Percentiles rank a stretch among this genome's conserved stretches.
Evolutionary conservation across 2,888 invertebrate genomes (phyloP).

Genomic region (Drosophila flavopinicola): DNA sequence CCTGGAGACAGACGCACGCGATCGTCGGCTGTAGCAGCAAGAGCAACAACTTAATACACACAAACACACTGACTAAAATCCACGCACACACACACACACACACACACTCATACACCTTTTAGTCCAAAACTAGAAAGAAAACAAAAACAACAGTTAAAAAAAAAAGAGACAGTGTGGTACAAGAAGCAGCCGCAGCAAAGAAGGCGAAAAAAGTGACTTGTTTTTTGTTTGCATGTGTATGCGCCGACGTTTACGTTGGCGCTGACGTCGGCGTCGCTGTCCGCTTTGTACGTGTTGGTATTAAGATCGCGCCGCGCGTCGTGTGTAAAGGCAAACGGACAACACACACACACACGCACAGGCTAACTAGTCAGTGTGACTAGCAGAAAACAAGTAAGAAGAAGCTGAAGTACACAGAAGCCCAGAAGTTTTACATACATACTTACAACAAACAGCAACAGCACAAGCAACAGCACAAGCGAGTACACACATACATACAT

Average conservation of each 20-base stretch:
- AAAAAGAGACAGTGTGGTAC: slow-evolving; percentile 48
- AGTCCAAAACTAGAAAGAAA: slow-evolving; percentile 74
- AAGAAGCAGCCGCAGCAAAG: slow-evolving; percentile 57
- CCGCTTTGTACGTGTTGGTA: slow-evolving; percentile 50
- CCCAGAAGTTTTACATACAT: slow-evolving; percentile 17
- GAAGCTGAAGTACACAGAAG: slow-evolving; percentile 19
- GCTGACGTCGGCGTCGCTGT: slow-evolving; percentile 45
- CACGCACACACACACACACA: slow-evolving; percentile 26
- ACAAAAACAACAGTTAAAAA: slow-evolving; percentile 63
- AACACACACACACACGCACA: slow-evolving; percentile 30
- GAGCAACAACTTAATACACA: slow-evolving; percentile 36
- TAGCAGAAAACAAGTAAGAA: slow-evolving; percentile 44
- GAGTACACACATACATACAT: neutral
- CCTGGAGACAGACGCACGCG: slow-evolving; percentile 67
- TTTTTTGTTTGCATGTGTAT: slow-evolving; percentile 67
- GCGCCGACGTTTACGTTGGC: slow-evolving; percentile 49
- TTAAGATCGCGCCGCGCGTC: slow-evolving; percentile 65
- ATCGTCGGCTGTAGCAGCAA: slow-evolving; percentile 35
- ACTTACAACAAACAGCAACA: slow-evolving; percentile 6
- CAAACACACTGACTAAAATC: no score
- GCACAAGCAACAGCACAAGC: slow-evolving; percentile 1
- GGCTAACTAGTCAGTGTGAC: slow-evolving; percentile 63
- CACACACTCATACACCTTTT: slow-evolving; percentile 45
- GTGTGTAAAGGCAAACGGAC: slow-evolving; percentile 53
- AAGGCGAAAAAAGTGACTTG: slow-evolving; percentile 71